Conservation (phyloP, 2,113 vertebrate species). For the Ceyx cyanopectus region DNA sequence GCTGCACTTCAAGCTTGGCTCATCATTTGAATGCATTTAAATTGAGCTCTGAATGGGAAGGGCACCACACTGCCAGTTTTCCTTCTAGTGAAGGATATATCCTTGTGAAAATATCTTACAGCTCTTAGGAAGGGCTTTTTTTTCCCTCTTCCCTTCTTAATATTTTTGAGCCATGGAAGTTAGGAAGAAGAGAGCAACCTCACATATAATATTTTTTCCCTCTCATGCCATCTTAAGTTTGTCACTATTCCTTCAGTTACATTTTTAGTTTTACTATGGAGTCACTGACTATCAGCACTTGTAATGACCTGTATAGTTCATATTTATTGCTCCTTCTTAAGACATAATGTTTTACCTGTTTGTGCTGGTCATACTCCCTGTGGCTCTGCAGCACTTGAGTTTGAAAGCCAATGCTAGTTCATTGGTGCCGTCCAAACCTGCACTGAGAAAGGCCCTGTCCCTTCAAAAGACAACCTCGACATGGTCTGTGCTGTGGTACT, state of each 20-base stretch:
- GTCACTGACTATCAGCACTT: not conserved
- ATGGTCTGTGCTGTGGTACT: rapidly evolving
- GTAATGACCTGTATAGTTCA: not conserved
- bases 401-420: not conserved
- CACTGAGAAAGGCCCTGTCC: rapidly evolving
- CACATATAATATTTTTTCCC: not conserved
- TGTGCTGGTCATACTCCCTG: not conserved
- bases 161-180: not conserved
- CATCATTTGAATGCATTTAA: not conserved
- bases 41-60: not conserved
- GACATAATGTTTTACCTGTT: not conserved
- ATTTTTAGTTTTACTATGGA: not conserved
- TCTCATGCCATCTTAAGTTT: not conserved
- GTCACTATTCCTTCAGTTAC: not conserved
- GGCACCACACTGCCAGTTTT: not conserved
- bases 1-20: not conserved
- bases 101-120: not conserved
- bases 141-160: not conserved
- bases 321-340: not conserved
- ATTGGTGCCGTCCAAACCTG: not conserved
- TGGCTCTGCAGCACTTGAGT: not conserved
- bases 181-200: not conserved
- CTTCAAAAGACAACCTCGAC: rapidly evolving
- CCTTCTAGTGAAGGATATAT: not conserved
- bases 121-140: not conserved